These are phyloP conservation scores for Miltochrista miniata DNA, from an alignment of 2,888 invertebrate genomes.

Conservation along the genomic window DNA sequence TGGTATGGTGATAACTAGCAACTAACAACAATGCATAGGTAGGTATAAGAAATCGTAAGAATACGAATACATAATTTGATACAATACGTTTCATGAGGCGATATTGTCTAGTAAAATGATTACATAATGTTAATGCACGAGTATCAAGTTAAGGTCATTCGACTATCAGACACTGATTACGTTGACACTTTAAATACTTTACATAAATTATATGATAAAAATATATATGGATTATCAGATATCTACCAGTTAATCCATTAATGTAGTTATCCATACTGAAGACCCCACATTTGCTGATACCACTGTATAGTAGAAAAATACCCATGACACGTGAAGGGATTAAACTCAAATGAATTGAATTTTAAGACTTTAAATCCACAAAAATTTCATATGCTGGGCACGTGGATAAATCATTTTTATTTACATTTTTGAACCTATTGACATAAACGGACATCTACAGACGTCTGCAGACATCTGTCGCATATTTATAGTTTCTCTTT, in stretches of 20 bases:
- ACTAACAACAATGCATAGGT: too few relatives aligned
- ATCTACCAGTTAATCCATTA: neutral
- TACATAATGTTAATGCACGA: neutral
- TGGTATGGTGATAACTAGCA: too few relatives aligned
- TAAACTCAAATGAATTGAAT: neutral
- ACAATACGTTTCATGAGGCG: too few relatives aligned
- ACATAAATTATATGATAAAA: slow-evolving; percentile 2
- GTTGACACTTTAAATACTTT: neutral
- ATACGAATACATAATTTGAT: too few relatives aligned
- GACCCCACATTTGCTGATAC: slow-evolving; percentile 1
- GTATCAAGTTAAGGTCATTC: slow-evolving; percentile 12
- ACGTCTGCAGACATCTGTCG: neutral
- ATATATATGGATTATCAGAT: slow-evolving; percentile 1
- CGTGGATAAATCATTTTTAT: neutral
- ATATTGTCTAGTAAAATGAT: too few relatives aligned
- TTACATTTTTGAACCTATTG: slow-evolving; percentile 1
- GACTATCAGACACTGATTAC: slow-evolving; percentile 8
- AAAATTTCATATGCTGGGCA: neutral
- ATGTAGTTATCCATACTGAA: neutral
- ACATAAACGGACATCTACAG: neutral
- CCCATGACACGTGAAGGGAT: neutral
- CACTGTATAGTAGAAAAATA: neutral
- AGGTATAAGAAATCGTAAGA: too few relatives aligned
- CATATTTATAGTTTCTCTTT: too few relatives aligned
- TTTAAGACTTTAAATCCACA: neutral